These are phyloP conservation scores for Ophioderma brevispina DNA, from an alignment of 35 echinoderm and acorn worm species.

Conservation along the genomic window DNA sequence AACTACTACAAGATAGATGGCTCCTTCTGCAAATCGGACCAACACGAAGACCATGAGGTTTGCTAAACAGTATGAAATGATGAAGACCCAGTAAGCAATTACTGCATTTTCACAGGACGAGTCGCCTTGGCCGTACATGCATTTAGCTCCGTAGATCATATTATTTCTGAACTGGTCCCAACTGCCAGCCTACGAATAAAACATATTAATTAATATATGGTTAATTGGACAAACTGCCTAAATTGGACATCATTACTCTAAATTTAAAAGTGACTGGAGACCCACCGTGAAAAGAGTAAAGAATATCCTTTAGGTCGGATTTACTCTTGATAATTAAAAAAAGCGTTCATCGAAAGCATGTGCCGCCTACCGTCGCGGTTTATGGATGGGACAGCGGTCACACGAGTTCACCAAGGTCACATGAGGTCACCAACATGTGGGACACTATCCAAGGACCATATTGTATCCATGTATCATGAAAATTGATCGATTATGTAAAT, in stretches of 20 bases:
- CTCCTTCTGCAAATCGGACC: conserved; percentile 90
- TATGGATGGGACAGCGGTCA: too few relatives aligned
- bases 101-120: conserved; percentile 54
- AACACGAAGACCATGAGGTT: conserved; percentile 92
- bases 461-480: too few relatives aligned
- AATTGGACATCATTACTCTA: not conserved
- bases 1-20: conserved; percentile 87
- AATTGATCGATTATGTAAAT: too few relatives aligned
- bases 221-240: not conserved
- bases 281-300: too few relatives aligned
- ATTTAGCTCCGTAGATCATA: conserved; percentile 62
- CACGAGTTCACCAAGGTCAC: too few relatives aligned
- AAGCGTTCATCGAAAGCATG: too few relatives aligned
- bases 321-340: too few relatives aligned
- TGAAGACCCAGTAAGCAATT: conserved; percentile 64
- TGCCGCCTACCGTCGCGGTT: too few relatives aligned
- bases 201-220: not conserved
- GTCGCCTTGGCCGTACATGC: conserved; percentile 71
- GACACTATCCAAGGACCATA: too few relatives aligned
- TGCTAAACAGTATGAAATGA: conserved; percentile 68
- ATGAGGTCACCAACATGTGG: too few relatives aligned
- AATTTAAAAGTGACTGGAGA: not conserved
- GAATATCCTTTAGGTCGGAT: too few relatives aligned
- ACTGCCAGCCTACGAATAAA: not conserved
- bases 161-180: conserved; percentile 66